These are phyloP conservation scores for Threskiornis aethiopicus DNA, from an alignment of 2,797 vertebrate species.

Conservation along the genomic window DNA sequence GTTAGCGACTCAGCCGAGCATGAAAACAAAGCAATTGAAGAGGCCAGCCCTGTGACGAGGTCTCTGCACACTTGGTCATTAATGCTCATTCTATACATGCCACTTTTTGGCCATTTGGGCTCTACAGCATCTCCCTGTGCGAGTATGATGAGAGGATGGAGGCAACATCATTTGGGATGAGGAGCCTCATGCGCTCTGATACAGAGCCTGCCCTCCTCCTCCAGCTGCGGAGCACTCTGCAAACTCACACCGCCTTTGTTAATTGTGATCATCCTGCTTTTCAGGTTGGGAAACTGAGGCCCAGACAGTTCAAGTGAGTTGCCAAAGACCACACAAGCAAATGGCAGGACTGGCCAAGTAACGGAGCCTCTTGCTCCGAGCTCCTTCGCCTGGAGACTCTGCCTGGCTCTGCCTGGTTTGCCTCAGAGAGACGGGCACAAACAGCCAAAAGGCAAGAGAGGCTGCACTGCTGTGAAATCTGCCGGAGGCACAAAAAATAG, in stretches of 20 bases:
- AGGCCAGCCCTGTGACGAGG: background rate
- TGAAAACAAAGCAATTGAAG: slow-evolving; percentile 39
- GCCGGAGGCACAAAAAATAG: background rate
- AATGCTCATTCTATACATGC: background rate
- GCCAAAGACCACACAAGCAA: background rate
- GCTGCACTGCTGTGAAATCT: accelerated
- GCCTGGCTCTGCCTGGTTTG: background rate
- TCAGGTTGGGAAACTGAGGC: background rate
- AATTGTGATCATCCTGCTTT: background rate
- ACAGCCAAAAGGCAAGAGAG: background rate
- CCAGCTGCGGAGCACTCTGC: background rate
- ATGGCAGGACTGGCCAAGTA: background rate
- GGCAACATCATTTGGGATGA: background rate
- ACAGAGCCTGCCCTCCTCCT: background rate
- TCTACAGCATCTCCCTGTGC: background rate
- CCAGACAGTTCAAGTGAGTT: background rate
- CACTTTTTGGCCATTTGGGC: slow-evolving; percentile 5
- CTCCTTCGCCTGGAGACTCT: background rate
- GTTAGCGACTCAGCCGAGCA: slow-evolving; percentile 27
- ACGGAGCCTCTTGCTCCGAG: accelerated
- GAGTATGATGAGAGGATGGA: background rate
- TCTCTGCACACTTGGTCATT: background rate
- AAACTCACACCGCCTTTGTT: background rate
- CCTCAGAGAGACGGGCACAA: accelerated
- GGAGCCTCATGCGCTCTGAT: background rate